Percentiles rank a stretch among this genome's conserved stretches.
Evolutionary conservation across 2,113 vertebrate species (phyloP).

Genomic region (Melanerpes aurifrons): DNA sequence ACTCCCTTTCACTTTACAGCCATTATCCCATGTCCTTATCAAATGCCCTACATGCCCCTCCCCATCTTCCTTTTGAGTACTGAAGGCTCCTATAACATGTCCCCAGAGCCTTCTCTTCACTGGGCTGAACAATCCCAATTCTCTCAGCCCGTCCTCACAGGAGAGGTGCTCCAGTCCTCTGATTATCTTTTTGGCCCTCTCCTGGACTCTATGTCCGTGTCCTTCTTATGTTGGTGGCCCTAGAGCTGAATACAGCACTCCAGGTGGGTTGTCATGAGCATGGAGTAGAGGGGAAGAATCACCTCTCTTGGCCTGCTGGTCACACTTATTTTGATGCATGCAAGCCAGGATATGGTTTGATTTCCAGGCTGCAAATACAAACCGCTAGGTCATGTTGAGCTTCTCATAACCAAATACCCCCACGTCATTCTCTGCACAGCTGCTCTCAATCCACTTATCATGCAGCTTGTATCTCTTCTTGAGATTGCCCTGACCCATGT

Average conservation of each 20-base stretch:
- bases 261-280: background rate
- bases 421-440: too few relatives aligned
- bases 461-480: too few relatives aligned
- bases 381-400: too few relatives aligned
- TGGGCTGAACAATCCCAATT: background rate
- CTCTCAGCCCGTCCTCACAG: background rate
- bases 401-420: too few relatives aligned
- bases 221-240: background rate
- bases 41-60: background rate
- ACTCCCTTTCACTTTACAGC: background rate
- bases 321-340: background rate
- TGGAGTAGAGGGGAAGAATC: background rate
- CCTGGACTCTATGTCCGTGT: background rate
- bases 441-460: too few relatives aligned
- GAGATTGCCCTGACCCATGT: too few relatives aligned
- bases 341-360: background rate
- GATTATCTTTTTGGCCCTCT: background rate
- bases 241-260: background rate
- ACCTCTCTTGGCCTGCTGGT: background rate
- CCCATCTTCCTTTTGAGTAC: background rate
- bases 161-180: background rate
- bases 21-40: background rate
- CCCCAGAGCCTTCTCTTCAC: background rate
- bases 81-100: background rate
- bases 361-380: background rate